Evolutionary conservation across 2,797 vertebrate genomes (phyloP).

Genomic region (Coendou prehensilis): DNA sequence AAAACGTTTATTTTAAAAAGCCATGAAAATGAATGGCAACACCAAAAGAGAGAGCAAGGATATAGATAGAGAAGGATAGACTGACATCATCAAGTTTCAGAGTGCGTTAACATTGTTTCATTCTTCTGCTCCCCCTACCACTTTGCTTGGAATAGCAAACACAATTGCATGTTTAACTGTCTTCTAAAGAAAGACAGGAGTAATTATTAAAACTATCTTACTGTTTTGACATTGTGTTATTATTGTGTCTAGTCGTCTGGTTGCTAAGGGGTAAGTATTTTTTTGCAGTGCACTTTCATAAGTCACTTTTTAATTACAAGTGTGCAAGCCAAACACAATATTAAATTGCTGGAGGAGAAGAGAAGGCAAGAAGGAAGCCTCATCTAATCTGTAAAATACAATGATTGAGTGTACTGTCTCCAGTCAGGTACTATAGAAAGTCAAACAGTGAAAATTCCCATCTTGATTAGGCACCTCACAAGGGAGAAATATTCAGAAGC

Average conservation of each 20-base stretch:
- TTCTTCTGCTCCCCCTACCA: neutral
- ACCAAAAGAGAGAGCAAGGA: neutral
- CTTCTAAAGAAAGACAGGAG: slow-evolving; percentile 61
- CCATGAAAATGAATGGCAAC: neutral
- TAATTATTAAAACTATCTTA: slow-evolving; percentile 50
- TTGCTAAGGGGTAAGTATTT: slow-evolving; percentile 62
- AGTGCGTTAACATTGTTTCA: neutral
- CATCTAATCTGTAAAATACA: slow-evolving; percentile 81
- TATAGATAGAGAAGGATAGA: neutral
- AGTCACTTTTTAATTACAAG: slow-evolving; percentile 84
- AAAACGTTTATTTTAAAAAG: slow-evolving; percentile 33
- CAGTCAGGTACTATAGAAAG: slow-evolving; percentile 46
- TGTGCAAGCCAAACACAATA: slow-evolving; percentile 68
- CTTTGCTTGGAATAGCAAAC: slow-evolving; percentile 47
- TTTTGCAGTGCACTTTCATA: slow-evolving; percentile 74
- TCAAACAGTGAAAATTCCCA: slow-evolving; percentile 57
- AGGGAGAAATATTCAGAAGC: slow-evolving; percentile 48
- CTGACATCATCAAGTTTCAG: neutral
- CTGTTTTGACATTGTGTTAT: slow-evolving; percentile 61
- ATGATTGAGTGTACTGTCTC: slow-evolving; percentile 74
- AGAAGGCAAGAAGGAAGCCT: slow-evolving; percentile 70
- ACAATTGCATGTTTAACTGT: slow-evolving; percentile 40
- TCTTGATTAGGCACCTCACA: neutral
- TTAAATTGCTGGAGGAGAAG: slow-evolving; percentile 79
- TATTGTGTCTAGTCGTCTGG: slow-evolving; percentile 49